Conservation (phyloP, 1,140 invertebrate genomes). For the Ylistrum balloti region DNA sequence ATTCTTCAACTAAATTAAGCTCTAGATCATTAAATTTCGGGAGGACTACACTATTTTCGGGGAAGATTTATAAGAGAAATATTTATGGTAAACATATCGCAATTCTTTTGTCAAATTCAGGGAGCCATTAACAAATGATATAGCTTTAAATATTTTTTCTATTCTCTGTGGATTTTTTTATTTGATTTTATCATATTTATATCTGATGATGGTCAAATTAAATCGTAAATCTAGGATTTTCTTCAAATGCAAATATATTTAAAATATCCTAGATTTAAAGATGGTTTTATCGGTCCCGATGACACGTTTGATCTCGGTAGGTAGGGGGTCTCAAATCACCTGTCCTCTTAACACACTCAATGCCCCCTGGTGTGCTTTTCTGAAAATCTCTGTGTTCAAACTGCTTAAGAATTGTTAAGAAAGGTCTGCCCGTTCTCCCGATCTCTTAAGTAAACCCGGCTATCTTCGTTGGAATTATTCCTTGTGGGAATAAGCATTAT, state of each 20-base stretch:
- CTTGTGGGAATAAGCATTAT: too few species aligned
- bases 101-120: not conserved
- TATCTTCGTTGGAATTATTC: too few species aligned
- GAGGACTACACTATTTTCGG: not conserved
- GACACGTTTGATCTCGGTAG: too few species aligned
- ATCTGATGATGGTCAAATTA: not conserved
- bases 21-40: not conserved
- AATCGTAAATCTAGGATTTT: not conserved
- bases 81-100: not conserved
- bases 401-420: too few species aligned
- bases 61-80: not conserved
- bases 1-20: not conserved
- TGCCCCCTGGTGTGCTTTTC: too few species aligned
- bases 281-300: not conserved
- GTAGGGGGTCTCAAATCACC: too few species aligned
- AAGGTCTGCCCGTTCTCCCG: too few species aligned
- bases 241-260: not conserved
- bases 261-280: not conserved
- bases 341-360: not conserved
- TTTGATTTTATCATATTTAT: not conserved
- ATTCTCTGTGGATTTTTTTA: not conserved
- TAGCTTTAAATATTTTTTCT: not conserved
- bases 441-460: too few species aligned
- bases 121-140: not conserved
- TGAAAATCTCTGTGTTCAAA: too few species aligned